Evolutionary conservation across 2,888 invertebrate genomes (phyloP).

Genomic region (Autographa gamma): DNA sequence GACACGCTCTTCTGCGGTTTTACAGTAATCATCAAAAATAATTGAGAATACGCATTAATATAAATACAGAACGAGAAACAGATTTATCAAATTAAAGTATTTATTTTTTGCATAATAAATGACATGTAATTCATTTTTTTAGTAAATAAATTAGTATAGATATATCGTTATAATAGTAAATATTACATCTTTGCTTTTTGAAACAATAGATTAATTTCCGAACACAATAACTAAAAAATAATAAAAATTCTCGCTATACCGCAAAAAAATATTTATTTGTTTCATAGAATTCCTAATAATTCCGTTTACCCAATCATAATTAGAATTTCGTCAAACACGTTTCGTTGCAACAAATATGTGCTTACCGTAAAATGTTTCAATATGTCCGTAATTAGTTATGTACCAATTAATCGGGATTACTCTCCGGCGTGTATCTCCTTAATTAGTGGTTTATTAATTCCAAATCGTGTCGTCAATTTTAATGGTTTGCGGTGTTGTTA

Average conservation of each 20-base stretch:
- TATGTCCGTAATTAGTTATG: slow-evolving; percentile 10
- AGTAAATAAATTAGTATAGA: no score
- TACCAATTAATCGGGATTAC: slow-evolving; percentile 8
- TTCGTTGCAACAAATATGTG: neutral
- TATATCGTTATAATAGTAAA: no score
- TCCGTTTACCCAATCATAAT: neutral
- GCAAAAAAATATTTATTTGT: no score
- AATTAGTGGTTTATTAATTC: slow-evolving; percentile 49
- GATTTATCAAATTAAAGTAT: no score
- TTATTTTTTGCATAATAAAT: no score
- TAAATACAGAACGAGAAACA: neutral
- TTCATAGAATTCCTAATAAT: neutral
- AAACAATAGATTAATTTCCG: no score
- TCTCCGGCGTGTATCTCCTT: slow-evolving; percentile 13
- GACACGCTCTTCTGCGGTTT: neutral
- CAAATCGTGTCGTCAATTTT: slow-evolving; percentile 23
- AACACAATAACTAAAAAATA: no score
- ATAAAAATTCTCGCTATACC: no score
- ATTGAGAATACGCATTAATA: neutral
- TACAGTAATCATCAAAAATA: slow-evolving; percentile 1
- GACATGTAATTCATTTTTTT: no score
- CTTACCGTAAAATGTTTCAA: neutral
- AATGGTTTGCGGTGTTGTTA: slow-evolving; percentile 32
- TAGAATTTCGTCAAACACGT: neutral
- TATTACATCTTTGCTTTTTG: no score